phyloP scores from a whole-genome alignment of 2,797 vertebrate species.

The Petrocephalus sullivani region DNA sequence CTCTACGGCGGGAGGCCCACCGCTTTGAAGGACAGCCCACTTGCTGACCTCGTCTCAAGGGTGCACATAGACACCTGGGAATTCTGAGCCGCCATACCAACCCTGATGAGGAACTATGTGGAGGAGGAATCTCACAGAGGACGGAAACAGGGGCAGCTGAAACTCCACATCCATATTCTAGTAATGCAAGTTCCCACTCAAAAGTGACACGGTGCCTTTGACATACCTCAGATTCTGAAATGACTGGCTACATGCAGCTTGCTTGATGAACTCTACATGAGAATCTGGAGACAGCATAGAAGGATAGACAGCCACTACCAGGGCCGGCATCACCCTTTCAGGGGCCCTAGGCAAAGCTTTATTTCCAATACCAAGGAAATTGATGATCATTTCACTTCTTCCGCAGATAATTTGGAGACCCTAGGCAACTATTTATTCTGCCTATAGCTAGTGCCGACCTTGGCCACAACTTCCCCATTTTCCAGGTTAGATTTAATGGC shows the following conservation, averaged over 20 bases:
- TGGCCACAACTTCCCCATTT: neutral
- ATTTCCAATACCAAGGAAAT: neutral
- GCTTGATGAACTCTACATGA: neutral
- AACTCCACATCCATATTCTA: neutral
- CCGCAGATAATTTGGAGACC: neutral
- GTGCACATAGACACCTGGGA: neutral
- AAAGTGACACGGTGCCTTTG: neutral
- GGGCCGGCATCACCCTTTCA: neutral
- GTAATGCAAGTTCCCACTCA: neutral
- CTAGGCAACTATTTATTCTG: neutral
- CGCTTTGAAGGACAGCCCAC: neutral
- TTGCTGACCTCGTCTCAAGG: neutral
- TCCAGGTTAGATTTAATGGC: neutral
- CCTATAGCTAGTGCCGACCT: neutral
- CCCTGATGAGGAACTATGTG: neutral
- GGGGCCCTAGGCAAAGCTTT: neutral
- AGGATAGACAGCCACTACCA: neutral
- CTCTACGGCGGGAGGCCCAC: neutral
- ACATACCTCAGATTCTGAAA: neutral
- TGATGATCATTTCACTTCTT: neutral
- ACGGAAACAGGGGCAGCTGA: neutral
- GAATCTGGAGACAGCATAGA: neutral
- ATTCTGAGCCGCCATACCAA: neutral
- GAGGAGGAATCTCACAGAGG: neutral
- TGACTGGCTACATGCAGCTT: neutral